Base-by-base conservation (phyloP, 2,888 invertebrate species). In the Rhingia campestris region DNA sequence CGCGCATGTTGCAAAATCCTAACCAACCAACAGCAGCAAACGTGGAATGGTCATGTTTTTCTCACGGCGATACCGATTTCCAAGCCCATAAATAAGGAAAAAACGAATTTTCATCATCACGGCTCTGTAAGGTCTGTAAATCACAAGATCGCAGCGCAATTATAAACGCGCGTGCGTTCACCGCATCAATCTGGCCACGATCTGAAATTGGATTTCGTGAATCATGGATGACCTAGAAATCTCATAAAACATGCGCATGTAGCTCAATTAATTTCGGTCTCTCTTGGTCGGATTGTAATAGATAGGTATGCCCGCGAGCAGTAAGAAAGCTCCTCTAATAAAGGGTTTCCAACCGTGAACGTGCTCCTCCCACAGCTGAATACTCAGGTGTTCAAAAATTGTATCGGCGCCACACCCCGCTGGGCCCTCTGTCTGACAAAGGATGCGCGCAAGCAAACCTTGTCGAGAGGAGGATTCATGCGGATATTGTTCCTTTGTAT, bases 321-420 rank as follows among this genome's bases (percentile, higher is more conserved):
- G 41, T 12, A 14, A 64, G 14, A 74, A 77, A 70, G 67, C 58
- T 58, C 35, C 14, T 4, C 49, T 14, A 30, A 47, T 61, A 47
- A 47, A 69, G 37, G 53, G 35, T 22, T 1, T 22, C 3, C 32
- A 47, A 33, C 12, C 54, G 39, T 41, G 22, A 2, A 22, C 22
- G 22, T 22, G 41, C 41, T 41, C 37, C 58, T 66, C 64, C 64
- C 64, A 53, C 66, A 54, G 58, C 0, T 4, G 53, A 81, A 80
- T 75, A 9, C 51, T 77, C 74, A 82, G 81, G 81, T 86, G 85
- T 73, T 72, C 66, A 33, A 54, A 47, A 58, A 53, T 37, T n/a
- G 49, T 32, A 12, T 10, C 69, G 86, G 86, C 86, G 86, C 86
- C 86, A 85, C 72, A 67, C 72, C 86, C 86, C 61, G 81, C 85